Evolutionary conservation across 2,888 invertebrate genomes (phyloP).

Genomic region (Brachypterus glaber): DNA sequence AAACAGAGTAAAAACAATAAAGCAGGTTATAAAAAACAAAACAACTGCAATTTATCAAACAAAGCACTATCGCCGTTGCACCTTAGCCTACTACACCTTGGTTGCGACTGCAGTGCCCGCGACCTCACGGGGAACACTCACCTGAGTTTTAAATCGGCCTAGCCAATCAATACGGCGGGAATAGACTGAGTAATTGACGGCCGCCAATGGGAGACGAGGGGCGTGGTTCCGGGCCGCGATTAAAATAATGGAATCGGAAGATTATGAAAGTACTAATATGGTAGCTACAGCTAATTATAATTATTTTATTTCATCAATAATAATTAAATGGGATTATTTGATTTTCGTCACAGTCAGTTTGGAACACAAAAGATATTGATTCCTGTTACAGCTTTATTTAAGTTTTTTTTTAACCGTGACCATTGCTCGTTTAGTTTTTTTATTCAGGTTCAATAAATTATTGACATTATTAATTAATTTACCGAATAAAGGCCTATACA

Average conservation of each 20-base stretch:
- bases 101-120: conserved; percentile 33
- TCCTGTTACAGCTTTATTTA: no score
- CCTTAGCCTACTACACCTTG: conserved; percentile 35
- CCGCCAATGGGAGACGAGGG: conserved; percentile 29
- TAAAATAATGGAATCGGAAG: conserved; percentile 41
- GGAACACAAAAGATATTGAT: no score
- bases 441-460: no score
- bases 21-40: conserved; percentile 21
- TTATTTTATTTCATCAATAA: no score
- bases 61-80: no score
- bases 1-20: conserved; percentile 22
- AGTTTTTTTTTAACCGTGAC: no score
- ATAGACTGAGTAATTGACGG: neutral
- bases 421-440: no score
- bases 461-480: no score
- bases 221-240: conserved; percentile 31
- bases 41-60: conserved; percentile 24
- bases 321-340: no score
- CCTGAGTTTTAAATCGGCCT: neutral
- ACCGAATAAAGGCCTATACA: no score
- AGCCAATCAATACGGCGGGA: neutral
- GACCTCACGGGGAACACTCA: conserved; percentile 9
- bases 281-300: no score
- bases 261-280: conserved; percentile 39
- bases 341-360: no score